Conservation (phyloP, 2,797 vertebrate genomes). For the Pseudomugil tenellus region DNA sequence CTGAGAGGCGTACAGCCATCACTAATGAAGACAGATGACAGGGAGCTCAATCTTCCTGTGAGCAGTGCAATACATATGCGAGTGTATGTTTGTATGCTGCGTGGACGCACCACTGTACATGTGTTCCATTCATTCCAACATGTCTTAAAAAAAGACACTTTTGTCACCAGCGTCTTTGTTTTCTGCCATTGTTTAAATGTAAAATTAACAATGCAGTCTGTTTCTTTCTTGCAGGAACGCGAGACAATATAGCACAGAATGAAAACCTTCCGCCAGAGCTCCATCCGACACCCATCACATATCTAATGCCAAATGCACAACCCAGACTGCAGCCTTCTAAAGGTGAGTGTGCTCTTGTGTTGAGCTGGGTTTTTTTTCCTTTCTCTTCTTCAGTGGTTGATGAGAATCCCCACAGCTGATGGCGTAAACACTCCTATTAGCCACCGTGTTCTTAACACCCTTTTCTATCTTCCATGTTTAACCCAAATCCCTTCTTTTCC, state of each 20-base stretch:
- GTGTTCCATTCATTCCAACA: conserved; percentile 41
- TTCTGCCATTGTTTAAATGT: conserved; percentile 5
- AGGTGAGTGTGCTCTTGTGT: conserved; percentile 82
- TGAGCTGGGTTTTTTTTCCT: conserved; percentile 37
- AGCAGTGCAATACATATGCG: conserved; percentile 55
- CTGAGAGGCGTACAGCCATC: conserved; percentile 82
- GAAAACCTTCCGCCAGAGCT: conserved; percentile 81
- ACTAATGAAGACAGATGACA: conserved; percentile 87
- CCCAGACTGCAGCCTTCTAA: conserved; percentile 64
- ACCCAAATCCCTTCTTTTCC: conserved; percentile 65
- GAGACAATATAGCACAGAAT: conserved; percentile 82
- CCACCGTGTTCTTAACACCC: conserved; percentile 51
- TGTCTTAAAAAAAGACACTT: conserved; percentile 6
- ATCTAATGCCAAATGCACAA: conserved; percentile 67
- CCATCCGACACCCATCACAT: conserved; percentile 74
- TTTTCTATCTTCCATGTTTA: conserved; percentile 56
- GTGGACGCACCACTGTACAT: conserved; percentile 20
- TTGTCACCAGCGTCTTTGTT: conserved; percentile 10
- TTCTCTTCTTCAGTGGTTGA: conserved; percentile 46
- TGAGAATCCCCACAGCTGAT: conserved; percentile 50
- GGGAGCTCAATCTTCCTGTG: conserved; percentile 71
- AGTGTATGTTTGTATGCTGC: conserved; percentile 29
- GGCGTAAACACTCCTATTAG: conserved; percentile 74
- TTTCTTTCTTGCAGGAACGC: conserved; percentile 81
- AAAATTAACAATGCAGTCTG: conserved; percentile 13